Conservation (phyloP, 2,113 vertebrate genomes). For the Collichthys lucidus region DNA sequence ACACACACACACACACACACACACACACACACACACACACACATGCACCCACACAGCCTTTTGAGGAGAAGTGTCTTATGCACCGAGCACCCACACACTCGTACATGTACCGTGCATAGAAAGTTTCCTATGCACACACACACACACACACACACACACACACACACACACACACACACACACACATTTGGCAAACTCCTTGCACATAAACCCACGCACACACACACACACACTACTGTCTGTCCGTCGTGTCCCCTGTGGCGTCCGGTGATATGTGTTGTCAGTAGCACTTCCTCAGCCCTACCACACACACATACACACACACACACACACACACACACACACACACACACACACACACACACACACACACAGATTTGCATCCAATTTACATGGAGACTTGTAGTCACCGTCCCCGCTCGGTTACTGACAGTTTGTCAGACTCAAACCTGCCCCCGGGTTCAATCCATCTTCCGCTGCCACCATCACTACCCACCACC, state of each 20-base stretch:
- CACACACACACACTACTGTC: slow-evolving; percentile 21
- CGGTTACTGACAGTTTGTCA: slow-evolving; percentile 75
- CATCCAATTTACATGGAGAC: slow-evolving; percentile 76
- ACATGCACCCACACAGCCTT: slow-evolving; percentile 44
- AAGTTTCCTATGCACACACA: slow-evolving; percentile 13
- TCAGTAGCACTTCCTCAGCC: slow-evolving; percentile 53
- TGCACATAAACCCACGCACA: slow-evolving; percentile 17
- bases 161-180: background rate
- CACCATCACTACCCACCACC: slow-evolving; percentile 11
- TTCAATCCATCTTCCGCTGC: slow-evolving; percentile 67
- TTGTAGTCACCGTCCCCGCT: slow-evolving; percentile 47
- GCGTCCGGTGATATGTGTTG: slow-evolving; percentile 52
- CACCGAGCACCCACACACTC: slow-evolving; percentile 15
- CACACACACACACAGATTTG: slow-evolving; percentile 58
- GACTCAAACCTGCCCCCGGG: slow-evolving; percentile 72
- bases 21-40: slow-evolving; percentile 26
- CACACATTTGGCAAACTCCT: background rate
- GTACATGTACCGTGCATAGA: slow-evolving; percentile 8
- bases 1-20: slow-evolving; percentile 23
- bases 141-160: too few species aligned
- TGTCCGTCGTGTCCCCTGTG: slow-evolving; percentile 49
- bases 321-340: too few species aligned
- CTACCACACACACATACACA: slow-evolving; percentile 44
- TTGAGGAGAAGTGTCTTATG: slow-evolving; percentile 48
- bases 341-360: background rate